Evolutionary conservation across 2,113 vertebrate genomes (phyloP).

Genomic region (Microtus oregoni): DNA sequence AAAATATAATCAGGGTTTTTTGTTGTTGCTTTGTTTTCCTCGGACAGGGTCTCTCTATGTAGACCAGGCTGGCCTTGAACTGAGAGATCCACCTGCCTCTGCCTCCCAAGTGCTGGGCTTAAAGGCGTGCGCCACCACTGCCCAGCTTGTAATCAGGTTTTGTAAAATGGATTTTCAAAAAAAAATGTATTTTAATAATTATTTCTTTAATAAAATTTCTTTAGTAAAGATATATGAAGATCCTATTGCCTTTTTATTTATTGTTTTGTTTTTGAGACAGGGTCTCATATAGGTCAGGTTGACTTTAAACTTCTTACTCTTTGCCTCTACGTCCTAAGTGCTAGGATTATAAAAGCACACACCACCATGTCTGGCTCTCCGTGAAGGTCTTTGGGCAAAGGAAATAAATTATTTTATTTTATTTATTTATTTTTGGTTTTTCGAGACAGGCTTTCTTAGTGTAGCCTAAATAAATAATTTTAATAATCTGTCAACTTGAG

Average conservation of each 20-base stretch:
- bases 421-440: too few relatives aligned
- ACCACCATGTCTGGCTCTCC: background rate
- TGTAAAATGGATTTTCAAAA: background rate
- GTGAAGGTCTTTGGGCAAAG: background rate
- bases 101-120: background rate
- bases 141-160: background rate
- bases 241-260: background rate
- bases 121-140: background rate
- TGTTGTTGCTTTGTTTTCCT: background rate
- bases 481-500: slow-evolving; percentile 22
- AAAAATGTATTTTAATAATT: slow-evolving; percentile 11
- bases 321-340: background rate
- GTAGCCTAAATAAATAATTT: background rate
- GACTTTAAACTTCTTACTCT: background rate
- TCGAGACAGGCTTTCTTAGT: too few relatives aligned
- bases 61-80: background rate
- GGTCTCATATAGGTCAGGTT: background rate
- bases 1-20: background rate
- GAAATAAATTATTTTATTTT: background rate
- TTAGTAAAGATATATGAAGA: slow-evolving; percentile 45
- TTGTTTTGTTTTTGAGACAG: background rate
- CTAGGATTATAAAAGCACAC: background rate
- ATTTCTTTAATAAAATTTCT: slow-evolving; percentile 7
- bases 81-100: background rate
- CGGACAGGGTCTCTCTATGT: background rate